A percentile compares a stretch with the other conserved stretches of the same genome.
These are phyloP conservation scores for Hypselothyrea guttata DNA, from an alignment of 2,888 invertebrate species.

Conservation along the genomic window DNA sequence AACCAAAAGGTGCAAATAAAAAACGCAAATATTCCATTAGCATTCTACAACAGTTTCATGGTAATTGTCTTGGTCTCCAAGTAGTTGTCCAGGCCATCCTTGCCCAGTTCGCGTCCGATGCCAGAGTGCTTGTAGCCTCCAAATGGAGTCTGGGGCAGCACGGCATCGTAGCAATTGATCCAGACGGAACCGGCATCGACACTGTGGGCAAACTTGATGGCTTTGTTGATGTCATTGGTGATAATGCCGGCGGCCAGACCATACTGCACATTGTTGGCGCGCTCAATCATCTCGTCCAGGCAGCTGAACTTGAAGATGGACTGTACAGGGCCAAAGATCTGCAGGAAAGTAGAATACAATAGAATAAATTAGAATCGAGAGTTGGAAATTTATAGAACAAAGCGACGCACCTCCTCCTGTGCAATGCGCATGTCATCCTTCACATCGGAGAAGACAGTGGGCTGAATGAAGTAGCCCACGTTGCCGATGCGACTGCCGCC, in stretches of 20 bases:
- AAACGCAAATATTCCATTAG: constrained; percentile 29
- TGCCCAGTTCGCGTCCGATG: constrained; percentile 91
- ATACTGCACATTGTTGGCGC: constrained; percentile 91
- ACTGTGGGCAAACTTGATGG: constrained; percentile 88
- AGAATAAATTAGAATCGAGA: too few species aligned
- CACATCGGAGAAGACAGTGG: constrained; percentile 91
- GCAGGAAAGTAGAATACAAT: constrained; percentile 31
- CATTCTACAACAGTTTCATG: constrained; percentile 81
- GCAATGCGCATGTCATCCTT: constrained; percentile 90
- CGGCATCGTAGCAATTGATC: constrained; percentile 84
- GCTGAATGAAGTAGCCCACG: constrained; percentile 89
- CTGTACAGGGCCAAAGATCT: constrained; percentile 96
- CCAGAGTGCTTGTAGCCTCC: constrained; percentile 95
- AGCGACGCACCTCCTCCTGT: constrained; percentile 87
- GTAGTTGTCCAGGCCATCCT: constrained; percentile 90
- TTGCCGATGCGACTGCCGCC: constrained; percentile 89
- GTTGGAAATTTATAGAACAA: too few species aligned
- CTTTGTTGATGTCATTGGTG: constrained; percentile 90
- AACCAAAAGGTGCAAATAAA: constrained; percentile 54
- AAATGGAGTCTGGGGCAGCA: constrained; percentile 89
- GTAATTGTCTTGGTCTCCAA: constrained; percentile 90
- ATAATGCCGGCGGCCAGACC: constrained; percentile 93
- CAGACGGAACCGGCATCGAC: constrained; percentile 92
- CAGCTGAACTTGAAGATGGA: constrained; percentile 90
- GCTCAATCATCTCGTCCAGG: constrained; percentile 89